Evolutionary conservation across 1,140 invertebrate genomes (phyloP).

Genomic region (Listronotus oregonensis): DNA sequence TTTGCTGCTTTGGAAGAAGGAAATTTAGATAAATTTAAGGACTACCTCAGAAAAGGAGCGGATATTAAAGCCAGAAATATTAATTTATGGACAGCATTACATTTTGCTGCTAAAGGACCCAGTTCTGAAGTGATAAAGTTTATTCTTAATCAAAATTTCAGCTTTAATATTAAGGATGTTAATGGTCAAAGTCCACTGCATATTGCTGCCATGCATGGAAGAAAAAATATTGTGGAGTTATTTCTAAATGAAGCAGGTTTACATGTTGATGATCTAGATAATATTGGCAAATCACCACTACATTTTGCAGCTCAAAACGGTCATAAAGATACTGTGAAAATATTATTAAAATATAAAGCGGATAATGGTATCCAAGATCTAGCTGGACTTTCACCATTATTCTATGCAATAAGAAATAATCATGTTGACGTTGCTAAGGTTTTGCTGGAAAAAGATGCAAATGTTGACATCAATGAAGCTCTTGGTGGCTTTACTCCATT

Average conservation of each 20-base stretch:
- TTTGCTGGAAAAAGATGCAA: conserved; percentile 34
- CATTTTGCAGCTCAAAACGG: conserved; percentile 75
- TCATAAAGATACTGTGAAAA: conserved; percentile 68
- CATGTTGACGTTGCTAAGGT: conserved; percentile 32
- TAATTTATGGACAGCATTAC: conserved; percentile 3
- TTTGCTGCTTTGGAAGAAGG: neutral
- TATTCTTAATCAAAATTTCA: conserved; percentile 1
- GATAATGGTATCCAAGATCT: conserved; percentile 11
- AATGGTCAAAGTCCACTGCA: conserved; percentile 7
- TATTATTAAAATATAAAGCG: conserved; percentile 62
- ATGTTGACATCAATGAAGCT: conserved; percentile 61
- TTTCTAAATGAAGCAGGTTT: neutral
- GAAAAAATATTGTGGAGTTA: neutral
- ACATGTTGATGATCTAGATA: conserved; percentile 71
- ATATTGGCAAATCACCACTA: conserved; percentile 74
- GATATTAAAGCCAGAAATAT: conserved; percentile 8
- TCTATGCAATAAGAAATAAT: conserved; percentile 36
- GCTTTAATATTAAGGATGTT: neutral
- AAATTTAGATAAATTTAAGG: neutral
- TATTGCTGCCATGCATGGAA: conserved; percentile 12
- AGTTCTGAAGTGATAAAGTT: conserved; percentile 1
- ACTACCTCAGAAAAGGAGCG: neutral
- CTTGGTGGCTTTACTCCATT: conserved; percentile 10
- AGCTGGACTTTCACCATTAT: conserved; percentile 37
- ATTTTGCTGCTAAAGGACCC: conserved; percentile 3